Evolutionary conservation across 2,113 vertebrate genomes (phyloP).

Genomic region (Phoenicopterus ruber): DNA sequence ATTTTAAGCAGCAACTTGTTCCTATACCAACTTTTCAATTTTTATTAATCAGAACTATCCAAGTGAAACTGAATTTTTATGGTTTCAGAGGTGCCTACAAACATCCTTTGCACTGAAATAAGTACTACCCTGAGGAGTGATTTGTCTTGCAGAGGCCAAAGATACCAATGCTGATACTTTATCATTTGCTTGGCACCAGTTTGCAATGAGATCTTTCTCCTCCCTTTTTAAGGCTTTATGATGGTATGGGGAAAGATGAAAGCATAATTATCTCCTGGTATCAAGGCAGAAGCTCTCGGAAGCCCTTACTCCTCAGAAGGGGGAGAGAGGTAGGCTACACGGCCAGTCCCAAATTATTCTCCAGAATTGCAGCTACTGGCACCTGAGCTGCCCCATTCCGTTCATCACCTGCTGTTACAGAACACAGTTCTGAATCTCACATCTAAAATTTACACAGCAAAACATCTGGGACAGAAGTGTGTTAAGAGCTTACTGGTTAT

Average conservation of each 20-base stretch:
- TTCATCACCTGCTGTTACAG: not conserved
- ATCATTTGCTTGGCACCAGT: not conserved
- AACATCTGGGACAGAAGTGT: not conserved
- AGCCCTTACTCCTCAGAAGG: not conserved
- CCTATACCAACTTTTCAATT: not conserved
- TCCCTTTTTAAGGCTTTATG: not conserved
- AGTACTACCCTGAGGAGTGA: accelerated
- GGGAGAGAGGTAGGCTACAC: not conserved
- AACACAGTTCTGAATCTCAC: not conserved
- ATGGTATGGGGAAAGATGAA: not conserved
- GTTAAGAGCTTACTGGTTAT: not conserved
- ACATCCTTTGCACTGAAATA: not conserved
- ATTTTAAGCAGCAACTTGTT: not conserved
- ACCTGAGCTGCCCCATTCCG: not conserved
- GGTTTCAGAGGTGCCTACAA: not conserved
- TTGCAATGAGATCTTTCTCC: not conserved
- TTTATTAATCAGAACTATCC: not conserved
- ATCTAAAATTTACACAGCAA: not conserved
- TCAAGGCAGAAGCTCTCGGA: not conserved
- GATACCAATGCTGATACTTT: not conserved
- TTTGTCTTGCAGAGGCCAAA: not conserved
- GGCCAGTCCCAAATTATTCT: not conserved
- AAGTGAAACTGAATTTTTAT: not conserved
- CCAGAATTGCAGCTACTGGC: not conserved
- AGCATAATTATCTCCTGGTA: not conserved